Conservation (phyloP, 2,113 vertebrate genomes). For the Zapus hudsonius region DNA sequence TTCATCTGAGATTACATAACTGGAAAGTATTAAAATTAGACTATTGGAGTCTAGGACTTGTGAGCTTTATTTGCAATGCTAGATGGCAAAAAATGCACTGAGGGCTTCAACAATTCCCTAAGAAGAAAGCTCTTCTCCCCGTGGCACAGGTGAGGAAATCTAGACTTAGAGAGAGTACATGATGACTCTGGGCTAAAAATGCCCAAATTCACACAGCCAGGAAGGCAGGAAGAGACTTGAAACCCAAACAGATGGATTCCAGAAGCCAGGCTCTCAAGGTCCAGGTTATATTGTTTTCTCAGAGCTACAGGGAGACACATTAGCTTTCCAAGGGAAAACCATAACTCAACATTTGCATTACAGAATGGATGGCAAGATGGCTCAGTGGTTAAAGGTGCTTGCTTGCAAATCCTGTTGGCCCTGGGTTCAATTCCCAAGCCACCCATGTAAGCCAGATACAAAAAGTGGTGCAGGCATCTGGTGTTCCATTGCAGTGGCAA, state of each 20-base stretch:
- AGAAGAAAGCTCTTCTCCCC: neutral
- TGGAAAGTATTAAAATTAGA: neutral
- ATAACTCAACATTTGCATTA: neutral
- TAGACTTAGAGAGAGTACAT: neutral
- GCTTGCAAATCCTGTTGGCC: no score
- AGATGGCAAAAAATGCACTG: neutral
- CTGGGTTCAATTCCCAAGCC: no score
- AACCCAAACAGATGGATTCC: neutral
- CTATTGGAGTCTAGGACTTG: neutral
- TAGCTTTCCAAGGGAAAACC: neutral
- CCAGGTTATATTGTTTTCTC: neutral
- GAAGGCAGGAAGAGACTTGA: neutral
- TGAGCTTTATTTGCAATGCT: neutral
- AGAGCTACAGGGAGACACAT: neutral
- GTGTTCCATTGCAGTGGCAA: no score
- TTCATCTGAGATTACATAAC: neutral
- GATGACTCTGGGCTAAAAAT: neutral
- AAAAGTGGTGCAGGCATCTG: no score
- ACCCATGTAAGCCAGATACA: no score
- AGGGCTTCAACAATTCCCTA: neutral
- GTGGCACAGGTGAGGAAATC: slow-evolving; percentile 15
- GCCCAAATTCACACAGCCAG: neutral
- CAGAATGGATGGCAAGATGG: neutral
- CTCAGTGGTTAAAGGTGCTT: no score
- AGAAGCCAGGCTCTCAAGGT: neutral